Conservation (phyloP, 2,797 vertebrate species). For the Phoxinus dragarum region DNA sequence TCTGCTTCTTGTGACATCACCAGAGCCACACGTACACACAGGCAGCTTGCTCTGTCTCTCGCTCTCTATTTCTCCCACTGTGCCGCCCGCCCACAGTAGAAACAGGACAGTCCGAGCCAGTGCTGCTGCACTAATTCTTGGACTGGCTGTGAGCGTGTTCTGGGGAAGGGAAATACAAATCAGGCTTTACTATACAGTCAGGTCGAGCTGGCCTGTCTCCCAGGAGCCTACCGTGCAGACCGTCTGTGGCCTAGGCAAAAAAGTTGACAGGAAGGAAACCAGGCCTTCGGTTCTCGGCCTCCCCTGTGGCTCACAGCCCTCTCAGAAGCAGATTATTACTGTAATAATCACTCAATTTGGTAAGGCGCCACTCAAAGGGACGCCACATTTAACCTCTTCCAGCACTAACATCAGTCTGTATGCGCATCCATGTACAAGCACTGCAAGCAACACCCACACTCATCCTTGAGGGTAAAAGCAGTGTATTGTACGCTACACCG, state of each 20-base stretch:
- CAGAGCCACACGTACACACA: conserved; percentile 18
- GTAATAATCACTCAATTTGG: conserved; percentile 57
- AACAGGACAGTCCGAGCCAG: conserved; percentile 72
- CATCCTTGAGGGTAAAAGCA: conserved; percentile 48
- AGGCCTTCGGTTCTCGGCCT: conserved; percentile 40
- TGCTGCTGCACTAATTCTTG: conserved; percentile 73
- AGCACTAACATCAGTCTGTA: conserved; percentile 44
- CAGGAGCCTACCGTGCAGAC: conserved; percentile 68
- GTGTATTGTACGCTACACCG: conserved; percentile 12
- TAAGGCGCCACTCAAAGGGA: conserved; percentile 43
- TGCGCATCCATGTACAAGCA: conserved; percentile 7
- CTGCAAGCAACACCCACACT: conserved; percentile 54
- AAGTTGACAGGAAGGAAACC: conserved; percentile 57
- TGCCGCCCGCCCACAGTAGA: conserved; percentile 74
- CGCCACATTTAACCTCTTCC: conserved; percentile 46
- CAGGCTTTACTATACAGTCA: conserved; percentile 68
- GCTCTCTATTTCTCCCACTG: conserved; percentile 53
- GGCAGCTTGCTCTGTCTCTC: conserved; percentile 37
- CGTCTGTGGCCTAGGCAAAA: conserved; percentile 67
- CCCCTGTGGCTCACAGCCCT: conserved; percentile 25
- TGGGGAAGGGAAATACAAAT: conserved; percentile 74
- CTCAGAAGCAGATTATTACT: conserved; percentile 59
- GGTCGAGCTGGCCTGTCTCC: conserved; percentile 68
- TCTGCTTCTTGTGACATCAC: conserved; percentile 37
- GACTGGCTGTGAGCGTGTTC: conserved; percentile 71